These are phyloP conservation scores for Pteromalus puparum DNA, from an alignment of 1,140 invertebrate genomes.

Conservation along the genomic window DNA sequence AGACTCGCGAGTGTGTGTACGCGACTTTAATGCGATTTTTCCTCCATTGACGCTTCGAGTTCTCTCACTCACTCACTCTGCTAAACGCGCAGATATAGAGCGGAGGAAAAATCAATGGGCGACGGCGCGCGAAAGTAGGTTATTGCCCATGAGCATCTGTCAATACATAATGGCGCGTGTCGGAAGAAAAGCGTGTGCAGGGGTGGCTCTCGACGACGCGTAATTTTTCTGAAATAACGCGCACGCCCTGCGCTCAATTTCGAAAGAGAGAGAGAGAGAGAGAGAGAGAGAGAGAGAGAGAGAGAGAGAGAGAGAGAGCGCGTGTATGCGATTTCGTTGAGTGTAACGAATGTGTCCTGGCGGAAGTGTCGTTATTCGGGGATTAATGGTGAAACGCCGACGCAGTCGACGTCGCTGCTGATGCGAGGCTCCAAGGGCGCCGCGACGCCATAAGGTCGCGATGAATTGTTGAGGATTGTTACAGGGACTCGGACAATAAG, in stretches of 20 bases:
- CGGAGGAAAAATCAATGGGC: slow-evolving; percentile 6
- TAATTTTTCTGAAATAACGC: slow-evolving; percentile 10
- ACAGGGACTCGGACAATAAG: neutral
- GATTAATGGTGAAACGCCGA: slow-evolving; percentile 26
- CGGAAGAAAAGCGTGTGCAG: neutral
- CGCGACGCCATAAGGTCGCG: neutral
- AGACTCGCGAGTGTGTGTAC: neutral
- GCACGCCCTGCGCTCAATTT: slow-evolving; percentile 11
- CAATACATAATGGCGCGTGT: slow-evolving; percentile 6
- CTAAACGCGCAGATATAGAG: too few relatives aligned
- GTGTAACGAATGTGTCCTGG: slow-evolving; percentile 3
- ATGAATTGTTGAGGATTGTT: slow-evolving; percentile 12
- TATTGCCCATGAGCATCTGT: slow-evolving; percentile 27
- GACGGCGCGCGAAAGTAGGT: slow-evolving; percentile 22
- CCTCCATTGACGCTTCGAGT: neutral
- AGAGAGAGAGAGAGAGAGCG: neutral
- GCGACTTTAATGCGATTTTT: slow-evolving; percentile 8
- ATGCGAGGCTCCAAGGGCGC: neutral
- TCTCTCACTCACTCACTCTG: too few relatives aligned
- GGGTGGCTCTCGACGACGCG: neutral
- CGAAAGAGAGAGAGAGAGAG: slow-evolving; percentile 6
- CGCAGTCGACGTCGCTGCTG: neutral
- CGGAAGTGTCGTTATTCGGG: slow-evolving; percentile 6
- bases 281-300: too few relatives aligned
- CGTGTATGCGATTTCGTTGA: neutral